Evolutionary conservation across 2,113 vertebrate genomes (phyloP).

Genomic region (Furnarius figulus): DNA sequence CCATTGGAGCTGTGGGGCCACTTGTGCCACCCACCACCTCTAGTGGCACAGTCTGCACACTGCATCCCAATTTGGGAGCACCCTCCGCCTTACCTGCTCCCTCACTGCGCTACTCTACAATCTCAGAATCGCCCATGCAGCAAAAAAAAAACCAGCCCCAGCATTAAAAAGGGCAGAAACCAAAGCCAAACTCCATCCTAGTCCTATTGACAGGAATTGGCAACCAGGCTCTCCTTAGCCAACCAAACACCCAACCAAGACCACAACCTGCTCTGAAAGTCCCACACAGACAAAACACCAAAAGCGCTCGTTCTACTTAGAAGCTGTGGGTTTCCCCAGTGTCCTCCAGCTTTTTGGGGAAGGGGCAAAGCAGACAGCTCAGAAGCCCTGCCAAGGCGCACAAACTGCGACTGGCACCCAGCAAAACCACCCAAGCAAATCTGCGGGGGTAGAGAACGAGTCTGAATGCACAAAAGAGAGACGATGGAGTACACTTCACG

Average conservation of each 20-base stretch:
- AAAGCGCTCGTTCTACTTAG: neutral
- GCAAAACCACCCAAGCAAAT: neutral
- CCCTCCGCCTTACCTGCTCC: neutral
- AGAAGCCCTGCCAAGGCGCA: neutral
- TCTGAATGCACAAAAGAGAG: neutral
- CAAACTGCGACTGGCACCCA: neutral
- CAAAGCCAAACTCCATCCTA: neutral
- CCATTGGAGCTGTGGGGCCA: neutral
- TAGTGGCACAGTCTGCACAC: neutral
- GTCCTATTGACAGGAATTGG: neutral
- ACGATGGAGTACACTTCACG: rapidly evolving
- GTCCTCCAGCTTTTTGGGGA: neutral
- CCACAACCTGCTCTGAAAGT: neutral
- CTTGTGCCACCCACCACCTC: neutral
- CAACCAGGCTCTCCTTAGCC: neutral
- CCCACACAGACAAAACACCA: neutral
- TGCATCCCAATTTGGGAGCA: neutral
- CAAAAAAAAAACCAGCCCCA: neutral
- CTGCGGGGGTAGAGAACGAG: rapidly evolving
- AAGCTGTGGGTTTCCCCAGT: neutral
- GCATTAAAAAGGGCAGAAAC: neutral
- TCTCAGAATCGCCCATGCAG: neutral
- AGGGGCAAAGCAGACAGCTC: neutral
- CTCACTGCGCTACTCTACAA: rapidly evolving
- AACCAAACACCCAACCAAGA: neutral